Conservation (phyloP, 2,113 vertebrate species). For the Orycteropus afer region DNA sequence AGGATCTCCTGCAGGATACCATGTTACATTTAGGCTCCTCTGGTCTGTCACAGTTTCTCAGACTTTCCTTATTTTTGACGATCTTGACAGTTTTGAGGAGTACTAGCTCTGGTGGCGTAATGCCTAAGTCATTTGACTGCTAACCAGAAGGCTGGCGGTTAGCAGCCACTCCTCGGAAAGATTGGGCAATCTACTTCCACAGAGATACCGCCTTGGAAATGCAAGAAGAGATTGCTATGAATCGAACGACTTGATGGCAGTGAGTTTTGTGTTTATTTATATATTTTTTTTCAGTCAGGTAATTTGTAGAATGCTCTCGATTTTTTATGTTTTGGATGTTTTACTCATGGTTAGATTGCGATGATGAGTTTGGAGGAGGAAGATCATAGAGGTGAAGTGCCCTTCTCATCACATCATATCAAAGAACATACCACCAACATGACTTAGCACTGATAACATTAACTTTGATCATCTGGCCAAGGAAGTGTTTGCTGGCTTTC, state of each 20-base stretch:
- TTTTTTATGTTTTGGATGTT: background rate
- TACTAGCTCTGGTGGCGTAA: too few relatives aligned
- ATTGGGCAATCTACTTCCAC: too few relatives aligned
- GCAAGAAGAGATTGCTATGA: too few relatives aligned
- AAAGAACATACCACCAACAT: background rate
- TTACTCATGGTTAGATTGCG: background rate
- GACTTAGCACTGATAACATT: background rate
- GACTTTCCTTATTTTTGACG: constrained; percentile 1
- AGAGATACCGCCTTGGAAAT: too few relatives aligned
- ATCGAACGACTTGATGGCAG: too few relatives aligned
- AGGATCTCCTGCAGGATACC: background rate
- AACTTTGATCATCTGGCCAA: background rate
- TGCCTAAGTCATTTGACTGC: too few relatives aligned
- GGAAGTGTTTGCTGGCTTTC: background rate
- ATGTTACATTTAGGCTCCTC: background rate
- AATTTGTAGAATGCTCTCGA: background rate
- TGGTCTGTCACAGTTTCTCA: background rate
- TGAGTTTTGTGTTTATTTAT: too few relatives aligned
- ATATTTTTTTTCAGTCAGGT: too few relatives aligned
- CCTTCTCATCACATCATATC: background rate
- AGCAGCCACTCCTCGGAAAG: too few relatives aligned
- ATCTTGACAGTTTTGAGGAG: background rate
- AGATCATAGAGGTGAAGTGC: background rate
- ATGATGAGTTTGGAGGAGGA: background rate
- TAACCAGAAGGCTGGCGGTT: too few relatives aligned